Evolutionary conservation across 2,113 vertebrate species (phyloP), one percentile per base, ranked within the genome.

Genomic region (Labrus mixtus): DNA sequence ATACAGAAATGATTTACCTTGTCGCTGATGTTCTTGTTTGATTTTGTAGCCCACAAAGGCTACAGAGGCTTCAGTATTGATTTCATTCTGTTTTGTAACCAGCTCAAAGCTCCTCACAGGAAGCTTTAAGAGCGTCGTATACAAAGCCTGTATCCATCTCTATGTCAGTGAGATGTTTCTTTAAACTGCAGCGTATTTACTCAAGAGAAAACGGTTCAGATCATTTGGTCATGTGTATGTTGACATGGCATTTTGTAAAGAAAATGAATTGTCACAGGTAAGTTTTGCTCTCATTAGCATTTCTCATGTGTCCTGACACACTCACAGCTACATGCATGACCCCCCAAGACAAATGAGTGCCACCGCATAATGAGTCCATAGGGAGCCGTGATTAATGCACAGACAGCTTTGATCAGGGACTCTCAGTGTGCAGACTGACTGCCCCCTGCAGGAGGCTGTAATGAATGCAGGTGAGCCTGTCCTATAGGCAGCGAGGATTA

Each of bases 311-410:
- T n/a, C 48, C 11, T 5, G 0, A 43, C 63, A 75, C 61, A 46
- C 51, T 67, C 70, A 59, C 72, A 59, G 37, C 67, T 73, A 69
- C 25, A 76, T 68, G 57, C 63, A 68, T 48, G 65, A 82, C 73
- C 68, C 73, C 68, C 48, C 20, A 23, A 69, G 74, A 86, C 75
- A 55, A 82, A 83, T 79, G 69, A 88, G 73, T 51, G 16, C 36
- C 3, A 41, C 58, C 25, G 53, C 60, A 62, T 88, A 87, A 90
- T 91, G 70, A 87, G 80, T 81, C 84, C 53, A 29, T 39, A 54
- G 75, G 79, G 87, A 88, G 50, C 69, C 1, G 65, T 81, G 84
- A 92, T 90, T 88, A 86, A 87, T 78, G 66, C 22, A 20, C 8
- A n/a, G 69, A 58, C 57, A 56, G 55, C 51, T 62, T 73, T 51